A percentile compares a stretch with the other conserved stretches of the same genome.
Conservation (phyloP, 1,140 invertebrate genomes). For the Drosophila ambigua region DNA sequence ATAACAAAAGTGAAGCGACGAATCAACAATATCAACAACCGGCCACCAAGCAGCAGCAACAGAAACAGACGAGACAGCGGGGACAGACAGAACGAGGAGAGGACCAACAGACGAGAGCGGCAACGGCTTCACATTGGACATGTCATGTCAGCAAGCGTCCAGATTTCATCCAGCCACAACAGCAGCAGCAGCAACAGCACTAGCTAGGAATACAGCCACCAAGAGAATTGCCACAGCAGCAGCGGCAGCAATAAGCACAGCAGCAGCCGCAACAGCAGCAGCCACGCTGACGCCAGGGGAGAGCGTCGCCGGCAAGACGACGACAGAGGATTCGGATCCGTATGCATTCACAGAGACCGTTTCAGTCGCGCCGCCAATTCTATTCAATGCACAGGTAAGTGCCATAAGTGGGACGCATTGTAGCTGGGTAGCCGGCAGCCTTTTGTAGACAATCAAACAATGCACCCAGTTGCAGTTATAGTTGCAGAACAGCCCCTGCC, state of each 20-base stretch:
- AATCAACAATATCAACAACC: too few relatives aligned
- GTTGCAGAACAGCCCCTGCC: too few relatives aligned
- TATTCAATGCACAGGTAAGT: constrained; percentile 83
- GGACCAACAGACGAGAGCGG: constrained; percentile 33
- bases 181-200: constrained; percentile 51
- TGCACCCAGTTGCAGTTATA: too few relatives aligned
- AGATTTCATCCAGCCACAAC: constrained; percentile 64
- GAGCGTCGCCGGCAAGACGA: constrained; percentile 66
- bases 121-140: constrained; percentile 80
- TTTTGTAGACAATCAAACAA: too few relatives aligned
- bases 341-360: constrained; percentile 83
- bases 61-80: constrained; percentile 13
- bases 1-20: constrained; percentile 17
- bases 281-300: constrained; percentile 56
- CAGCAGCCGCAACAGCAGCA: constrained; percentile 29
- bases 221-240: constrained; percentile 49
- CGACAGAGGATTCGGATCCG: constrained; percentile 83
- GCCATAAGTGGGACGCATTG: not conserved
- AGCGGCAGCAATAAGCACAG: constrained; percentile 15
- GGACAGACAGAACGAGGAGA: constrained; percentile 18
- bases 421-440: not conserved
- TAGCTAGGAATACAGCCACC: constrained; percentile 55
- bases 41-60: too few relatives aligned
- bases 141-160: constrained; percentile 84
- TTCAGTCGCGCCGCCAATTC: constrained; percentile 77